Base-by-base conservation (phyloP, 2,113 vertebrate species). In the Euleptes europaea region DNA sequence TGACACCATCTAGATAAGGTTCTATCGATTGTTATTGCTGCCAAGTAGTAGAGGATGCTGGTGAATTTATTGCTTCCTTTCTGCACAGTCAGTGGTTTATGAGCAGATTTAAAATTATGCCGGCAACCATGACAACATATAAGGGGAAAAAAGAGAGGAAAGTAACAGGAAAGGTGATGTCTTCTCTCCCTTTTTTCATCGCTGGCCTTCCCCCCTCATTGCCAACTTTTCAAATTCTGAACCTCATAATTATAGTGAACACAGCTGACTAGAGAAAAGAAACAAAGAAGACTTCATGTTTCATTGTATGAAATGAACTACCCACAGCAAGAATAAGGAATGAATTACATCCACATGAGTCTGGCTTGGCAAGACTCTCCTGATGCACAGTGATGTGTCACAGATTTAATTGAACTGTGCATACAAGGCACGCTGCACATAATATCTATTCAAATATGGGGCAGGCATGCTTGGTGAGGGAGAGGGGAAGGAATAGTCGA, bases 1-100 rank as follows among this genome's bases (percentile, higher is more conserved):
- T 28, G 60, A 23, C 28, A 57, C 6, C 63, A 84, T 19, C 2
- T 83, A 67, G 21, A 23, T 26, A 77, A 60, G 75, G 71, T 31
- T 73, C 82, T 66, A 78, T 83, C 63, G 80, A 9, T 7, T 71
- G 82, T 76, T n/a, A 90, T 78, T 3, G 44, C 63, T 21, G 80
- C 73, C 33, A 79, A 74, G n/a, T 40, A 81, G 44, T 26, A n/a
- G 10, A 84, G 33, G 84, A 76, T 86, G 14, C 51, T 42, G 14
- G 19, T 63, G 42, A 42, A 71, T 63, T 19, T 42, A 70, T 54
- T 78, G 38, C 38, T 85, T 60, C 42, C 67, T 72, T 60, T 72
- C 42, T 78, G 49, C 69, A 28, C 42, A 40, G 86, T 42, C 33
- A 72, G 49, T 4, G 86, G 5, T 1, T 74, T 6, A 60, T 63